Base-by-base conservation (phyloP, 2,797 vertebrate genomes). In the Phoxinus dragarum region DNA sequence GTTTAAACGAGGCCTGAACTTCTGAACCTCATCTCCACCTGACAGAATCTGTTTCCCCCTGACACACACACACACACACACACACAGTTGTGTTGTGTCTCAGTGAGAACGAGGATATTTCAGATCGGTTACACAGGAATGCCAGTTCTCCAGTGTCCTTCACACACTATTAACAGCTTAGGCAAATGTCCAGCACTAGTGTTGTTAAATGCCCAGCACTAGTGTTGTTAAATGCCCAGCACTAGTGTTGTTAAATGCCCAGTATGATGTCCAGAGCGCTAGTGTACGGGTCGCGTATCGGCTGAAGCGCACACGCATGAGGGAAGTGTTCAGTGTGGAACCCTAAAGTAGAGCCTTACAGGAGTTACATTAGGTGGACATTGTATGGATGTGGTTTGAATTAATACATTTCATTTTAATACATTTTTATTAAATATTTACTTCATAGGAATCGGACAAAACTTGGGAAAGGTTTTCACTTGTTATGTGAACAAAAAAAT, bases 1-100 rank as follows among this genome's bases (percentile, higher is more conserved):
- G 84, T 69, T 8, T 94, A 93, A 94, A 94, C 94, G 93, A 81
- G 80, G 84, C 88, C 84, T 94, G 94, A 95, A 95, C 94, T 93
- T 89, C 87, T 86, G 89, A 93, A 93, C 91, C 91, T 87, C 77
- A 90, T 92, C 92, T 93, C 89, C 93, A 92, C 92, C 93, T 95
- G 93, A 94, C 93, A 89, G 89, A 93, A 90, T 92, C 89, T 88
- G 89, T 92, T 93, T 90, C 89, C 69, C 88, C 77, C 87, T 90
- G 92, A 93, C 27, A 27, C 27, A 27, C 27, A 27, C 27, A 27
- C 27, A 27, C 27, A 27, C 27, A 27, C 27, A 27, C 27, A 27
- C 27, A 27, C 27, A 27, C 27, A 27, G 27, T 27, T 27, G 27
- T 27, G 27, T 27, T 27, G 88, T 89, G 89, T 92, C 83, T 86